These are phyloP conservation scores for Cotesia chilonis DNA, from an alignment of 1,140 invertebrate genomes.

Conservation along the genomic window DNA sequence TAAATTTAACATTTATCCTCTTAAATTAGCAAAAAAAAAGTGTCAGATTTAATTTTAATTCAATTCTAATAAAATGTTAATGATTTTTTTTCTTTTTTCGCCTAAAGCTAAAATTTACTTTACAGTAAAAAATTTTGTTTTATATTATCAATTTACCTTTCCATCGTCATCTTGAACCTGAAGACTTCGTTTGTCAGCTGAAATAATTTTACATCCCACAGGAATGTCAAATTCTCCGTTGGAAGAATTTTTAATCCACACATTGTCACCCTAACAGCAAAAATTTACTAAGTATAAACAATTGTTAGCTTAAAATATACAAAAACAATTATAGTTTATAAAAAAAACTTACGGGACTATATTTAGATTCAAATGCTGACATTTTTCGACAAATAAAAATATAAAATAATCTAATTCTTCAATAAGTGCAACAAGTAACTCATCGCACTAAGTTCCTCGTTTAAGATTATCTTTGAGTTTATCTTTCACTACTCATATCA, in stretches of 20 bases:
- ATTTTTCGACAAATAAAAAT: neutral
- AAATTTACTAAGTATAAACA: neutral
- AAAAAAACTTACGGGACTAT: neutral
- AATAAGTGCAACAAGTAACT: no score
- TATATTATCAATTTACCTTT: constrained; percentile 66
- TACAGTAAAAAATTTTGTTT: no score
- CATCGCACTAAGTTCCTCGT: no score
- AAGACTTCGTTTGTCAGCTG: constrained; percentile 90
- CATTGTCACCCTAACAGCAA: constrained; percentile 87
- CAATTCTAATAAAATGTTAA: no score
- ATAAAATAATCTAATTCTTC: no score
- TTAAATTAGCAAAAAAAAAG: no score
- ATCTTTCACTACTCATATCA: no score
- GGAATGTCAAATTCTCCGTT: constrained; percentile 95
- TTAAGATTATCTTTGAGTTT: no score
- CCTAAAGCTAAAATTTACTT: no score
- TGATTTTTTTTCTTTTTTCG: no score
- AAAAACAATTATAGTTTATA: neutral
- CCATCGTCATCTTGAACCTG: constrained; percentile 94
- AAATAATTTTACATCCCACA: constrained; percentile 92
- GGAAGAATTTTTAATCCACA: constrained; percentile 96
- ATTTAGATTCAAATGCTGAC: neutral
- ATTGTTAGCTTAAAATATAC: neutral
- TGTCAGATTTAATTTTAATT: no score
- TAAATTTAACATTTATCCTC: no score